Evolutionary conservation across 2,888 invertebrate species (phyloP), one percentile per base, ranked within the genome.

Genomic region (Diaphora mendica): DNA sequence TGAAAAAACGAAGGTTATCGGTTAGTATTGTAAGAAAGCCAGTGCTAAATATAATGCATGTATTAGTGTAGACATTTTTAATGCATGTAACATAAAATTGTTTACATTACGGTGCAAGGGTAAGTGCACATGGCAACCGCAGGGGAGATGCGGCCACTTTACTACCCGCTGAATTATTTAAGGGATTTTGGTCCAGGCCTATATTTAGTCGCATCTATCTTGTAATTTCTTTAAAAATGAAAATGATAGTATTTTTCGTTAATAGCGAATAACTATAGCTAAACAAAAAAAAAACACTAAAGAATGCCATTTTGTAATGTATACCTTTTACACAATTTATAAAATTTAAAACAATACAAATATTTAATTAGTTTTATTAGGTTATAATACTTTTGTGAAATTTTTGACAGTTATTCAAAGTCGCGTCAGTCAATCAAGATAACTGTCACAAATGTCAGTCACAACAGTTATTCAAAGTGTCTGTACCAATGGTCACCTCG

Each of bases 71-170:
- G 75, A 75, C 70, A 76, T 70, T 70, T 65, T 76, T 73, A 73
- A 70, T 70, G 75, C 70, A 76, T 73, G 55, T 66, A 44, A 70
- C 42, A 73, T 73, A 13, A 82, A 81, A 79, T 76, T 82, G 84
- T 84, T 79, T 83, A 80, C 69, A 75, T 72, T 76, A 75, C 23
- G 67, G 75, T 72, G 68, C 42, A 69, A 70, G 73, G 80, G 82
- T 33, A 67, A 76, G 68, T 70, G 73, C 79, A 80, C 76, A 77
- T 81, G 82, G 76, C 79, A 44, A 75, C 82, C 84, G 75, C 82
- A 84, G 76, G 82, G 82, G 79, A 74, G 79, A 68, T 74, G 71
- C 72, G 26, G 44, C 59, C 66, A 79, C 72, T 82, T 71, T 75
- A 72, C 79, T 70, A 73, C 68, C 72, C 62, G 59, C 64, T 68